A percentile compares a stretch with the other conserved stretches of the same genome.
Evolutionary conservation across 2,797 vertebrate genomes (phyloP).

Genomic region (Chelon auratus): DNA sequence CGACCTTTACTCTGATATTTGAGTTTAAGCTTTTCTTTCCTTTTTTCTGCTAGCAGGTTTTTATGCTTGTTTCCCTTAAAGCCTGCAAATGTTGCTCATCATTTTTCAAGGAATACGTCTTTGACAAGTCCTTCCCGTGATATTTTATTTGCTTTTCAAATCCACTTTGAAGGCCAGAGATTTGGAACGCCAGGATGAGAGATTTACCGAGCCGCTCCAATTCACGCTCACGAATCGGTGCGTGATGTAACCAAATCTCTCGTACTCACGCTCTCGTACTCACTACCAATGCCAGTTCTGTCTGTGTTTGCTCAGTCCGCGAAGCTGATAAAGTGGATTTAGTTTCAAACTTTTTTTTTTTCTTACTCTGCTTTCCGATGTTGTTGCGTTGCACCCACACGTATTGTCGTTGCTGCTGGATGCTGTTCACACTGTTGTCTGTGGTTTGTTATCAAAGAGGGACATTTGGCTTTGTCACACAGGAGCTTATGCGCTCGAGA

Average conservation of each 20-base stretch:
- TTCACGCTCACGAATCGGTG: slow-evolving; percentile 14
- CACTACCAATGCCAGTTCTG: slow-evolving; percentile 1
- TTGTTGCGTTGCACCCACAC: no score
- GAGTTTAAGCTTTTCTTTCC: no score
- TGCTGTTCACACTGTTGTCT: background rate
- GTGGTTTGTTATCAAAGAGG: slow-evolving; percentile 22
- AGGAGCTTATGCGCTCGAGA: slow-evolving; percentile 21
- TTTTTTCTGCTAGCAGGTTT: no score
- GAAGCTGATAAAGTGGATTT: slow-evolving; percentile 8
- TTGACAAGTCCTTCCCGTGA: background rate
- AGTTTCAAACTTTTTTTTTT: slow-evolving; percentile 10
- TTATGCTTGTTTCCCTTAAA: no score
- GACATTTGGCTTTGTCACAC: slow-evolving; percentile 15
- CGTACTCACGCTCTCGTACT: slow-evolving; percentile 10
- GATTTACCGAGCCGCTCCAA: slow-evolving; percentile 15
- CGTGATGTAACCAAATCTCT: slow-evolving; percentile 24
- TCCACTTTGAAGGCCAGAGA: slow-evolving; percentile 3
- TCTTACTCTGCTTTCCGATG: background rate
- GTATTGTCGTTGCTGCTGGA: background rate
- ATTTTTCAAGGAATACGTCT: background rate
- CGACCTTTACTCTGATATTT: background rate
- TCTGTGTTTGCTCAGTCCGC: slow-evolving; percentile 5
- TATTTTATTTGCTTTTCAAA: slow-evolving; percentile 23
- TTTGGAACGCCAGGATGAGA: slow-evolving; percentile 4
- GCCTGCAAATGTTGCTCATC: no score